Base-by-base conservation (phyloP, 2,797 vertebrate genomes). In the Eulemur rubriventer region DNA sequence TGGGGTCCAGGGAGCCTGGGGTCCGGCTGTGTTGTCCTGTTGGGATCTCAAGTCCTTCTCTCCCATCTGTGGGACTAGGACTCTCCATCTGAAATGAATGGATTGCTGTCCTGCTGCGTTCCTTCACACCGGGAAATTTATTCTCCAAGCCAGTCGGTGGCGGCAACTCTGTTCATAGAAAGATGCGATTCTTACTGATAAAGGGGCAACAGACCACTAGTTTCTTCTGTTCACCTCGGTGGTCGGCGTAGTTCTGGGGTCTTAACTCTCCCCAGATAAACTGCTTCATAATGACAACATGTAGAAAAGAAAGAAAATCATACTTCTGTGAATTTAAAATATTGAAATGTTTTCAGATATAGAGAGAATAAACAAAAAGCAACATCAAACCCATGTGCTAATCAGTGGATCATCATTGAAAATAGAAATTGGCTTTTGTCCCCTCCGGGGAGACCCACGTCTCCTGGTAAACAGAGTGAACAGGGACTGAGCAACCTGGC, bases 41-140 rank as follows among this genome's bases (percentile, higher is more conserved):
- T 7, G 16, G n/a, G 30, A 30, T 28, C n/a, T 22, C 26, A 0
- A 1, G 59, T 26, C 67, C 7, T 3, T 38, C 28, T 0, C 16
- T 50, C 16, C 18, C 6, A 0, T 35, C 35, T 61, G 16, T 30
- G 9, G 18, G 8, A 41, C 48, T 82, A 9, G 2, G 2, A 7
- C 48, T 78, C 43, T 43, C n/a, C 33, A 12, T 50, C 59, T 17
- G 5, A 72, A 81, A 43, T 7, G 30, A 46, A 43, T 2, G 7
- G 12, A 14, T 16, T 22, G n/a, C 1, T 7, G 6, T 24, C 43
- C n/a, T 5, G 5, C 0, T 28, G 2, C 4, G 18, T 30, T 26
- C 41, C n/a, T 20, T 91, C 20, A 33, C 16, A 2, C 61, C 35
- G 11, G 50, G 50, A 13, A 38, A 33, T 20, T n/a, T 26, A 1